Evolutionary conservation across 23 tunicate species (phyloP).

Genomic region (Ciona savignyi): DNA sequence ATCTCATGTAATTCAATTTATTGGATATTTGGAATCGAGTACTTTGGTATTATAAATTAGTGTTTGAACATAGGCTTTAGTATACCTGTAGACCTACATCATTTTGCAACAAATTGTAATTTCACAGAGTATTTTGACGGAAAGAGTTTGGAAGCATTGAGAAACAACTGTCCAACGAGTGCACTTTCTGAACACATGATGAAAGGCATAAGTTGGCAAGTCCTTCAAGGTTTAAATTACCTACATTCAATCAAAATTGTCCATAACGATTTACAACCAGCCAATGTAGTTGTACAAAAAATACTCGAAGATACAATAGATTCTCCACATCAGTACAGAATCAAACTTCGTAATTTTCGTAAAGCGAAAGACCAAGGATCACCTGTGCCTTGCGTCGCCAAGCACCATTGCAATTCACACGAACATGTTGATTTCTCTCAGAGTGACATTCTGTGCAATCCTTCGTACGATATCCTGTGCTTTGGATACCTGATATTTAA

Average conservation of each 20-base stretch:
- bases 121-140: slow-evolving; percentile 11
- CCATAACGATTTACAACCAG: slow-evolving; percentile 5
- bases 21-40: too few species aligned
- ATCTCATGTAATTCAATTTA: too few species aligned
- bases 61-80: too few species aligned
- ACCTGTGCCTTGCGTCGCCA: not conserved
- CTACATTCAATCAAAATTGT: slow-evolving; percentile 6
- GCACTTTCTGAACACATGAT: not conserved
- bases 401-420: not conserved
- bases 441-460: not conserved
- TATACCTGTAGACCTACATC: too few species aligned
- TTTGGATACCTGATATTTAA: slow-evolving; percentile 6
- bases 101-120: too few species aligned
- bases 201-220: not conserved
- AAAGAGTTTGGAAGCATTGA: not conserved
- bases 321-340: not conserved
- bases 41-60: too few species aligned
- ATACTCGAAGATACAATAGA: not conserved
- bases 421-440: not conserved
- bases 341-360: slow-evolving; percentile 6
- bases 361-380: slow-evolving; percentile 3
- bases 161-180: not conserved
- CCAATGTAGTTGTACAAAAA: not conserved
- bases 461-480: slow-evolving; percentile 20
- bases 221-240: not conserved